A percentile compares a stretch with the other conserved stretches of the same genome.
phyloP scores from a whole-genome alignment of 2,113 vertebrate species.

The Scomber japonicus region DNA sequence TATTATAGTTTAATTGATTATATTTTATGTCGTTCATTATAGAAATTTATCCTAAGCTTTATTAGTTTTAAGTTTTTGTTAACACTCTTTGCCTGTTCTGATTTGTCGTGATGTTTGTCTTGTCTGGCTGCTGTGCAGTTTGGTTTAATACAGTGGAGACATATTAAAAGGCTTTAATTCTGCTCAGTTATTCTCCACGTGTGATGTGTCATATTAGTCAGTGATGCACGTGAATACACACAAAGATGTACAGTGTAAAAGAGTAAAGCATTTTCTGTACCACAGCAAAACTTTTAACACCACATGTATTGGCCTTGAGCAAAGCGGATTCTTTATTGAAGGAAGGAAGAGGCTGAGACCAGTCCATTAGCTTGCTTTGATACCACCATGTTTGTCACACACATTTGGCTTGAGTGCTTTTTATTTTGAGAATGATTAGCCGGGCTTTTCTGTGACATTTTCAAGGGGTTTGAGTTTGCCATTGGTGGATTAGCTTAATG shows the following conservation, averaged over 20 bases:
- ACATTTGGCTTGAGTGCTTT: constrained; percentile 41
- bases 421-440: constrained; percentile 30
- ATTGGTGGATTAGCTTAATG: background rate
- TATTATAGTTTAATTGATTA: constrained; percentile 18
- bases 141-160: constrained; percentile 18
- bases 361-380: constrained; percentile 39
- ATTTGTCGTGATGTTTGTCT: constrained; percentile 24
- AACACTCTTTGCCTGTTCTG: constrained; percentile 9
- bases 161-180: constrained; percentile 35
- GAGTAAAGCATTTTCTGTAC: background rate
- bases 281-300: background rate
- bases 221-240: background rate
- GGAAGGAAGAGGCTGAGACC: background rate
- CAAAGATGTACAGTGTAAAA: background rate
- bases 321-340: background rate
- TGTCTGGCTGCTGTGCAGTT: background rate
- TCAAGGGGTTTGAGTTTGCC: background rate
- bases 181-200: background rate
- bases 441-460: background rate
- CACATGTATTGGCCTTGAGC: background rate
- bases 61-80: constrained; percentile 1
- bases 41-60: constrained; percentile 5
- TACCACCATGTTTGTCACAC: background rate
- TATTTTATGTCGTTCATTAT: constrained; percentile 7
- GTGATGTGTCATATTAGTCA: background rate